Evolutionary conservation across 1,140 invertebrate species (phyloP), one percentile per base, ranked within the genome.

Genomic region (Spodoptera litura): DNA sequence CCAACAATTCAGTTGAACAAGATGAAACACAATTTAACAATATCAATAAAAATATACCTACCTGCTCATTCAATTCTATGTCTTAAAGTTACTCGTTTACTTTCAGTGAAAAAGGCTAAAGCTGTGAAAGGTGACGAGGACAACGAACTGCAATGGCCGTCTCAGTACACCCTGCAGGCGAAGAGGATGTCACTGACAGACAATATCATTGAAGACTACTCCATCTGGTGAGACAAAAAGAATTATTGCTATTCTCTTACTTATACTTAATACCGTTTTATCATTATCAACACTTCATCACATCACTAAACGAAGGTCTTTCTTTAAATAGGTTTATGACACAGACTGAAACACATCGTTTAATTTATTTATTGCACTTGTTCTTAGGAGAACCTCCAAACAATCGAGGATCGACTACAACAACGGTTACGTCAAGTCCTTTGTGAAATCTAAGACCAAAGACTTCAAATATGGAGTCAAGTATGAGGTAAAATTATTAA

Each of bases 381-480:
- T 31, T 53, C 68, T 68, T 77, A 53, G 89, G 89, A 82, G 78
- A 27, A 83, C 83, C 2, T 76, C 20, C 4, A 79, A 75, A 31
- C 77, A 78, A 31, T 88, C 85, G 3, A 84, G 89, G 72, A 76
- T 83, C n/a, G 89, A 89, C n/a, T 88, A 85, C 53, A 89, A 90
- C 68, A 31, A 85, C 12, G 88, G 87, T 0, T 83, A 85, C 27
- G 86, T 85, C 3, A 87, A 86, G 66, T 64, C 38, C 0, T 80
- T 87, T 9, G 61, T 73, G 44, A 52, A 70, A 75, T 20, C 31
- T 6, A 61, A 20, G 3, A 64, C 44, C n/a, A 52, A 52, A n/a
- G 13, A 31, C 1, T 80, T 58, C 74, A 58, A 4, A 11, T 74
- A 31, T 75, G 85, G 87, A 20, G 61, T 82, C 2, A 59, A 75